A percentile compares a stretch with the other conserved stretches of the same genome.
Conservation (phyloP, 1,140 invertebrate genomes). For the Watersipora subatra region DNA sequence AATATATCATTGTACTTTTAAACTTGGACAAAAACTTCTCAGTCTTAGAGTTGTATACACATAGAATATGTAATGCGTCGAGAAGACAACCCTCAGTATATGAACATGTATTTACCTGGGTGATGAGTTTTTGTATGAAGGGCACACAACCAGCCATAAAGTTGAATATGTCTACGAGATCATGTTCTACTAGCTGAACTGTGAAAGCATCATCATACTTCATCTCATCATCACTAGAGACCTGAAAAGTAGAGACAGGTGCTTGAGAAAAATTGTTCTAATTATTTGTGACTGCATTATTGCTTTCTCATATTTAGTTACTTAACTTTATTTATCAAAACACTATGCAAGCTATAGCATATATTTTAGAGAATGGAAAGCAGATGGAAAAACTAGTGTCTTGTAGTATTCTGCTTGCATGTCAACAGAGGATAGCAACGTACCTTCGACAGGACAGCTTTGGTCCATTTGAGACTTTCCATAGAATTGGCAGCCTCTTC, state of each 20-base stretch:
- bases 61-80: too few relatives aligned
- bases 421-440: too few relatives aligned
- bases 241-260: constrained; percentile 15
- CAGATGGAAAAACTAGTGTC: too few relatives aligned
- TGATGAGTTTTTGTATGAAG: constrained; percentile 34
- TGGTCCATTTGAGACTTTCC: constrained; percentile 25
- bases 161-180: constrained; percentile 28
- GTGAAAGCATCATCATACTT: constrained; percentile 40
- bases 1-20: too few relatives aligned
- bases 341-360: background rate
- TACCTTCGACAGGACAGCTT: constrained; percentile 20
- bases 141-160: constrained; percentile 36
- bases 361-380: constrained; percentile 9
- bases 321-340: background rate
- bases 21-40: too few relatives aligned
- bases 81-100: too few relatives aligned
- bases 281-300: background rate
- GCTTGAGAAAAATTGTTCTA: background rate
- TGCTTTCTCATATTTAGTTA: background rate
- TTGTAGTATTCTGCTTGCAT: too few relatives aligned
- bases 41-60: too few relatives aligned
- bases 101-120: constrained; percentile 32
- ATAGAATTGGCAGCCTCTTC: constrained; percentile 18
- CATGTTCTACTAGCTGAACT: constrained; percentile 24
- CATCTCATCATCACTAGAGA: constrained; percentile 27